Evolutionary conservation across 1,140 invertebrate species (phyloP).

Genomic region (Copidosoma floridanum): DNA sequence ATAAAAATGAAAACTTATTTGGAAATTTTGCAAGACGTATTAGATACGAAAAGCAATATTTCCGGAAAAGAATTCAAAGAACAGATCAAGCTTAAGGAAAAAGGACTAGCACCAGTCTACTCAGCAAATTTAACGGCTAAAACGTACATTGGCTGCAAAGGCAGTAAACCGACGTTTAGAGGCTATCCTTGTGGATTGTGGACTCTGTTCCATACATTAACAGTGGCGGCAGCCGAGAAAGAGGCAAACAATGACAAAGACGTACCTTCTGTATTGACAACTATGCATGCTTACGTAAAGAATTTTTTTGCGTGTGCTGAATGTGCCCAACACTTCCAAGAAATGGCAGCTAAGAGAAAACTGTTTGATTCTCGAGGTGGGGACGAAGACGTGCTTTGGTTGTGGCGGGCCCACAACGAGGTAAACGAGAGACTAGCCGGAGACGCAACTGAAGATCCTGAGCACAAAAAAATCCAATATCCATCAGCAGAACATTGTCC

Average conservation of each 20-base stretch:
- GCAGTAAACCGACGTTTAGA: constrained; percentile 69
- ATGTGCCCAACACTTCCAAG: constrained; percentile 84
- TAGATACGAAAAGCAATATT: constrained; percentile 52
- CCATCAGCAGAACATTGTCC: constrained; percentile 71
- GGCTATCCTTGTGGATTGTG: constrained; percentile 97
- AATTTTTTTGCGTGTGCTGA: constrained; percentile 93
- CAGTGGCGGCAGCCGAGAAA: constrained; percentile 71
- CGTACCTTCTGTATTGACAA: constrained; percentile 69
- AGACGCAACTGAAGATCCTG: constrained; percentile 87
- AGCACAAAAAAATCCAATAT: constrained; percentile 88
- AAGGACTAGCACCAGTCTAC: constrained; percentile 58
- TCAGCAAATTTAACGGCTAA: constrained; percentile 59
- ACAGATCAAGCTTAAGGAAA: constrained; percentile 58
- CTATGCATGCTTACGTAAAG: constrained; percentile 86
- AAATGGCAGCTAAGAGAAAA: constrained; percentile 71
- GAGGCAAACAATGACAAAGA: constrained; percentile 45
- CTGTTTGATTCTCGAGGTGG: constrained; percentile 67
- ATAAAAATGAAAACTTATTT: constrained; percentile 66
- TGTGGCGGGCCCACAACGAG: constrained; percentile 94
- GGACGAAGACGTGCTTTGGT: constrained; percentile 82
- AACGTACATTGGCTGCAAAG: constrained; percentile 81
- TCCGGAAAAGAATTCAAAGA: constrained; percentile 61
- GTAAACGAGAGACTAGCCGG: constrained; percentile 86
- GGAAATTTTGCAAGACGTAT: constrained; percentile 55
- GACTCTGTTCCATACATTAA: constrained; percentile 92